Evolutionary conservation across 2,888 invertebrate genomes (phyloP), one percentile per base, ranked within the genome.

Genomic region (Hedychridium roseum): DNA sequence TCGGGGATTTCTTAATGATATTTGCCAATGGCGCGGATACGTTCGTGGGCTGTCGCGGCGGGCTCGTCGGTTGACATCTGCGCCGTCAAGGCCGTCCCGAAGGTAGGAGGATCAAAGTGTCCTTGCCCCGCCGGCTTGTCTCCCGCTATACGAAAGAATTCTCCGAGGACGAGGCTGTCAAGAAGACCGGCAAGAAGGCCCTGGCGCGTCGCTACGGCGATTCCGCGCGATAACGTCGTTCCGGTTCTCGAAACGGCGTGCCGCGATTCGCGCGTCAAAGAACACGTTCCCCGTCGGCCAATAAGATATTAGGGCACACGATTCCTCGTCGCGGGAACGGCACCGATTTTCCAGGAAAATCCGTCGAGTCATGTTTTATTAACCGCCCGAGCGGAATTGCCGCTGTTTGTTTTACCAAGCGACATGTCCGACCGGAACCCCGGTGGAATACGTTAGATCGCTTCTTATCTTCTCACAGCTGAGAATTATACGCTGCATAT

Each of bases 151-250:
- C 43, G 36, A 43, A 45, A 27, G 51, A 54, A 47, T 48, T 27
- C 27, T 11, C 47, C 47, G 60, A 55, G 58, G 50, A 62, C 51
- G 50, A 23, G 17, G 32, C 31, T 40, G 47, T 35, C 45, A 55
- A 51, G 60, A 52, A 54, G 55, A 44, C 39, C 40, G 41, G 54
- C 43, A 59, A 60, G 60, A 60, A 60, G 54, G 34, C 28, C 44
- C 48, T 50, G 56, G 62, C 56, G 56, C 62, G 62, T 62, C 62
- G 56, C 46, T 54, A 34, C n/a, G 39, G 55, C 60, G 63, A 63
- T 63, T 60, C 57, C 43, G 46, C 50, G 60, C 57, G 64, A 64
- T 63, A 64, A 63, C 57, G 57, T 64, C 64, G 63, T 63, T 64
- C 63, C 57, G 63, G 64, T 63, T 63, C 57, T 60, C 60, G 57